A percentile compares a stretch with the other conserved stretches of the same genome.
Conservation (phyloP, 2,797 vertebrate genomes). For the Rhabdophis nuchalis region DNA sequence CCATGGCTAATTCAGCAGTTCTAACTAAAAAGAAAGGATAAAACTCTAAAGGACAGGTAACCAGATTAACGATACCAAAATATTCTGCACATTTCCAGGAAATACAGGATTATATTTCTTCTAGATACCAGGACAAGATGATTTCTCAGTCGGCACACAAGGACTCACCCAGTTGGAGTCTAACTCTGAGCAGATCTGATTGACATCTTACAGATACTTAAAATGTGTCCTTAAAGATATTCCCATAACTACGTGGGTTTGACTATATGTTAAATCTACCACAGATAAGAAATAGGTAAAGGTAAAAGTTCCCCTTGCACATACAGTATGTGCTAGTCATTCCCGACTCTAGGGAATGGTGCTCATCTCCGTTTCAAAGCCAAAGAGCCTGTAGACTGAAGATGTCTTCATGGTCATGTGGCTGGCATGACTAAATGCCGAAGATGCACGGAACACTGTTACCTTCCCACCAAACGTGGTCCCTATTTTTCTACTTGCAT, state of each 20-base stretch:
- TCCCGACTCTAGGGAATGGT: no score
- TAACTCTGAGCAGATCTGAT: background rate
- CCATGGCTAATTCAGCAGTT: background rate
- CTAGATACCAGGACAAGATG: background rate
- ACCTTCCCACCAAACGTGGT: no score
- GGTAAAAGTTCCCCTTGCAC: no score
- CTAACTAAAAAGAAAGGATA: background rate
- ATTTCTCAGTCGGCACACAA: background rate
- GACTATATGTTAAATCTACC: background rate
- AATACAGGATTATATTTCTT: background rate
- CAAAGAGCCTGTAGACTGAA: no score
- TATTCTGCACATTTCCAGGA: background rate
- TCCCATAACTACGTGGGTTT: background rate
- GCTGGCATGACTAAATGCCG: no score
- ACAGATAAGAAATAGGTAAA: background rate
- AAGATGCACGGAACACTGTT: no score
- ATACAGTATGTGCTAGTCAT: no score
- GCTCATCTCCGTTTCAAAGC: no score
- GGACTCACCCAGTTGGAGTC: background rate
- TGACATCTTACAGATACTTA: background rate
- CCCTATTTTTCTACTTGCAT: no score
- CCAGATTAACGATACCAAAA: background rate
- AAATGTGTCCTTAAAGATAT: background rate
- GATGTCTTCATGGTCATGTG: no score
- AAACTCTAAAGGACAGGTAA: background rate